phyloP scores from a whole-genome alignment of 2,113 vertebrate genomes.

The Rhabdomys dilectus region DNA sequence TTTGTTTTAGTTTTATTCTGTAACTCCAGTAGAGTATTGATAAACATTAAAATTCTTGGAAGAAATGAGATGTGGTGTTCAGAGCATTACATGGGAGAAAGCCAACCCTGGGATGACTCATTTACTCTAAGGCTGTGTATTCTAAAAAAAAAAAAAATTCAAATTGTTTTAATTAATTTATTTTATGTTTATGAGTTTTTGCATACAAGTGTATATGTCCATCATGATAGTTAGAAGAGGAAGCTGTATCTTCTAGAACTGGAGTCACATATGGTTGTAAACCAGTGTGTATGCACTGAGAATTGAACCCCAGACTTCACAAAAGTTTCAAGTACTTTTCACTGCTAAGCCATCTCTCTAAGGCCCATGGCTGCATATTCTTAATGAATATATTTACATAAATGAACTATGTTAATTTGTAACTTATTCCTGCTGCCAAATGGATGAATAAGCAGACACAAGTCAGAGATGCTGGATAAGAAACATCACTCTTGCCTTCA shows the following conservation, averaged over 20 bases:
- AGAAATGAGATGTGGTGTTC: neutral
- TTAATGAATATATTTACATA: conserved; percentile 7
- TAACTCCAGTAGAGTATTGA: neutral
- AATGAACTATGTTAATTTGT: neutral
- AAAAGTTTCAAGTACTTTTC: too few species aligned
- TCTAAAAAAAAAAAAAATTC: too few species aligned
- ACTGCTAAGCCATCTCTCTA: neutral
- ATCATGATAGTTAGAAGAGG: neutral
- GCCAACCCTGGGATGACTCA: neutral
- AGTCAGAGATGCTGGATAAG: neutral
- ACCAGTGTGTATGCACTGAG: neutral
- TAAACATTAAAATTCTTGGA: neutral
- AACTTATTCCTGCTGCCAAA: neutral
- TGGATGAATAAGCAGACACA: neutral
- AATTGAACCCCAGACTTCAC: neutral
- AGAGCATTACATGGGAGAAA: neutral
- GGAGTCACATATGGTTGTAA: neutral
- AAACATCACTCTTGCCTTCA: neutral
- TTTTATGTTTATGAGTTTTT: neutral
- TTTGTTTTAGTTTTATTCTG: neutral
- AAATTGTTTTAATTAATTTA: neutral
- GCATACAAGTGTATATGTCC: neutral
- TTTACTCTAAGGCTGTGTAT: neutral
- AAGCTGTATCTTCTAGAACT: neutral
- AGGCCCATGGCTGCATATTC: neutral